These are phyloP conservation scores for Serrognathus titanus DNA, from an alignment of 2,888 invertebrate species.

Conservation along the genomic window DNA sequence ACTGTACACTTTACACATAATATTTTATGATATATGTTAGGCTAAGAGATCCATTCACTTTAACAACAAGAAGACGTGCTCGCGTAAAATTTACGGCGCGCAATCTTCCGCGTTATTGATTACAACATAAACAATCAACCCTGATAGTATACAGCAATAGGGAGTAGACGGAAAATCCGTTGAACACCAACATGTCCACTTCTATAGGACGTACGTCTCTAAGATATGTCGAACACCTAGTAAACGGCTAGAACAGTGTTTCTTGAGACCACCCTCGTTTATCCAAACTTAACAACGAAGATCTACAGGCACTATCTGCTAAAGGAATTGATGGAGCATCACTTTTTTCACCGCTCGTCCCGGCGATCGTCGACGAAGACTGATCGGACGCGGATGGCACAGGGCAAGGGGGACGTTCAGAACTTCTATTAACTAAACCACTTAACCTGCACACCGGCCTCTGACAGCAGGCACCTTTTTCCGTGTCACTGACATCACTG, in stretches of 20 bases:
- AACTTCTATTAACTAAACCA: slow-evolving; percentile 22
- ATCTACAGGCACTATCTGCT: slow-evolving; percentile 19
- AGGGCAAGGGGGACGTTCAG: not conserved
- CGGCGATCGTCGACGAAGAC: slow-evolving; percentile 27
- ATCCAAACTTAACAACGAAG: slow-evolving; percentile 39
- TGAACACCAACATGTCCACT: not conserved
- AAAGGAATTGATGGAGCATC: slow-evolving; percentile 14
- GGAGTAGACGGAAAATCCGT: slow-evolving; percentile 2
- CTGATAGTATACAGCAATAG: slow-evolving; percentile 2
- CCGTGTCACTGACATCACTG: slow-evolving; percentile 60
- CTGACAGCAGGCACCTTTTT: slow-evolving; percentile 34
- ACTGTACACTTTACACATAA: slow-evolving; percentile 8
- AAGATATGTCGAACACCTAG: slow-evolving; percentile 15
- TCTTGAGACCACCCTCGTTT: slow-evolving; percentile 68
- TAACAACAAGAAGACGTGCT: not conserved
- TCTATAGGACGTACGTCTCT: slow-evolving; percentile 1
- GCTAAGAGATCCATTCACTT: slow-evolving; percentile 3
- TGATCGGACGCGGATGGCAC: slow-evolving; percentile 32
- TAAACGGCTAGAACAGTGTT: slow-evolving; percentile 66
- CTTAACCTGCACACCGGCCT: slow-evolving; percentile 12
- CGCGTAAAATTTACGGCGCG: not conserved
- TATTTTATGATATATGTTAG: not conserved
- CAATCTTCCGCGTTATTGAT: not conserved
- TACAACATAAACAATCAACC: not conserved
- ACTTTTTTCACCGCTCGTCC: slow-evolving; percentile 8